These are phyloP conservation scores for Rhagoletis pomonella DNA, from an alignment of 1,140 invertebrate genomes.

Conservation along the genomic window DNA sequence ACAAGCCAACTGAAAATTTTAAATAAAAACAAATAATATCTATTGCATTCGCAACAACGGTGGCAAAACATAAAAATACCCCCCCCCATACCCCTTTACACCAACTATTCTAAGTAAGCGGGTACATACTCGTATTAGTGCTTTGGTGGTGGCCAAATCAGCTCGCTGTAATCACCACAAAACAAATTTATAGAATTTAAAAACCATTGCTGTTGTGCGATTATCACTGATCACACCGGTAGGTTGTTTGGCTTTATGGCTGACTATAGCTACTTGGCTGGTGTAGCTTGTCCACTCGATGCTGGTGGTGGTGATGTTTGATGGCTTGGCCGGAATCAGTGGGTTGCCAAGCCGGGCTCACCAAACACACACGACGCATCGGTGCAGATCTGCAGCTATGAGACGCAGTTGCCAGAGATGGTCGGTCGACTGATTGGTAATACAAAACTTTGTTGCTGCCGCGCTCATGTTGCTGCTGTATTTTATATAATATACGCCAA, in stretches of 20 bases:
- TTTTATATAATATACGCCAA: background rate
- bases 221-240: constrained; percentile 48
- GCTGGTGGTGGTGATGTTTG: constrained; percentile 25
- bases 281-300: background rate
- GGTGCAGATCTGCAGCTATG: background rate
- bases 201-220: constrained; percentile 33
- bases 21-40: background rate
- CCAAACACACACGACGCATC: background rate
- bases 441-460: constrained; percentile 14
- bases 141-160: constrained; percentile 35
- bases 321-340: constrained; percentile 31
- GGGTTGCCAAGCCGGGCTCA: background rate
- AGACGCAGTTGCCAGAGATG: background rate
- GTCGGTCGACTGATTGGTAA: background rate
- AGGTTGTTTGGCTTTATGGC: constrained; percentile 7
- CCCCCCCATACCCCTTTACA: background rate
- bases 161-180: constrained; percentile 32
- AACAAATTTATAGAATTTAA: constrained; percentile 51
- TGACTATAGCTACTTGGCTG: background rate
- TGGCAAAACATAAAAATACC: background rate
- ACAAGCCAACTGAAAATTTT: background rate
- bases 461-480: background rate
- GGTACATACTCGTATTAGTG: background rate
- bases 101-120: background rate
- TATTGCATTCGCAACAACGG: background rate